These are phyloP conservation scores for Euglossa dilemma DNA, from an alignment of 1,140 invertebrate species.

Conservation along the genomic window DNA sequence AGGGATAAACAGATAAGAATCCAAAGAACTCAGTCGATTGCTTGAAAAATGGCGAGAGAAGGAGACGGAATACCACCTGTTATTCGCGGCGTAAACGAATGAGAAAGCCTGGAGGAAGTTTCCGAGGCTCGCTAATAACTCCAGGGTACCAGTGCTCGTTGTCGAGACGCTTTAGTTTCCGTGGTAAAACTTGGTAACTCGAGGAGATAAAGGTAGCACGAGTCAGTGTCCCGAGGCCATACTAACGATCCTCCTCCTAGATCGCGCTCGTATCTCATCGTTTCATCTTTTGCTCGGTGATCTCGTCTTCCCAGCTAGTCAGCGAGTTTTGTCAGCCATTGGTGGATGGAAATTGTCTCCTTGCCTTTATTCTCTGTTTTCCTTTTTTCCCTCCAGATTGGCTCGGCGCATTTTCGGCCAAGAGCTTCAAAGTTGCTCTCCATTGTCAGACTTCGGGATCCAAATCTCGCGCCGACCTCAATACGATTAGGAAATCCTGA, in stretches of 20 bases:
- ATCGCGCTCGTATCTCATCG: slow-evolving; percentile 57
- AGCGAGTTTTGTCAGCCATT: slow-evolving; percentile 20
- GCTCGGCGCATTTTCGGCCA: too few relatives aligned
- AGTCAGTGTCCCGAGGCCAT: slow-evolving; percentile 60
- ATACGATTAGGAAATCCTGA: too few relatives aligned
- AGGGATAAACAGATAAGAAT: background rate
- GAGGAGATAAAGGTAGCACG: slow-evolving; percentile 70
- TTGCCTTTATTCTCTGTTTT: background rate
- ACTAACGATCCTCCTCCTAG: slow-evolving; percentile 62
- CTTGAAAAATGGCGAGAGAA: background rate
- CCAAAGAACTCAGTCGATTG: background rate
- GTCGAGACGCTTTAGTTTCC: slow-evolving; percentile 64
- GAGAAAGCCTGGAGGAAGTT: slow-evolving; percentile 45
- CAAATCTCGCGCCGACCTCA: too few relatives aligned
- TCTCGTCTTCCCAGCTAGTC: slow-evolving; percentile 15
- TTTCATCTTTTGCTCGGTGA: slow-evolving; percentile 27
- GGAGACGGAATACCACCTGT: slow-evolving; percentile 40
- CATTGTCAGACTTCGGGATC: too few relatives aligned
- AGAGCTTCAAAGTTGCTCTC: too few relatives aligned
- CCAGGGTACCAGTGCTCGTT: slow-evolving; percentile 51
- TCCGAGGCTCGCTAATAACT: slow-evolving; percentile 62
- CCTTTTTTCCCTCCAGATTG: background rate
- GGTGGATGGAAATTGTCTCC: background rate
- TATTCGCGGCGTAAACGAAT: slow-evolving; percentile 50
- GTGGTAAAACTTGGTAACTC: slow-evolving; percentile 72